Base-by-base conservation (phyloP, 2,797 vertebrate genomes). In the Leucoraja ocellata region DNA sequence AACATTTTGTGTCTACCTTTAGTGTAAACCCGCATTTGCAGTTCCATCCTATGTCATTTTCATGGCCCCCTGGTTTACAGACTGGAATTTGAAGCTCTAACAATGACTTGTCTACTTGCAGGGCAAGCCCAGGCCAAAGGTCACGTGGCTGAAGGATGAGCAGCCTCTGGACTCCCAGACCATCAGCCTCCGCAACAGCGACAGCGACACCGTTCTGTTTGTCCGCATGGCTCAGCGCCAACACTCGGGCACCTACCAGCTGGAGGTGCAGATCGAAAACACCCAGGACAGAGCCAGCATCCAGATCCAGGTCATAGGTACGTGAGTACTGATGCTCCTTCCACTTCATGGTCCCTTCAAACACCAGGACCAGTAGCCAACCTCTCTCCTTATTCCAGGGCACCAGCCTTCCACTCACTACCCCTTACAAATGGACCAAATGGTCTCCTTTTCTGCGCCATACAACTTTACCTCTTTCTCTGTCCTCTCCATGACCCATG, bases 81-180 rank as follows among this genome's bases (percentile, higher is more conserved):
- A 46, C 46, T 92, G 91, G 8, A 14, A 25, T 58, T 14, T 65
- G 61, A 32, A 7, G 28, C 36, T 25, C 46, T 32, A 16, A 63
- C 18, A 77, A 0, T 36, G 23, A 28, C 32, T 8, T 8, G 1
- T 80, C 2, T 28, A n/a, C 16, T 39, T 81, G 54, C 94, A 99
- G 99, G 99, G 99, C 71, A 99, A 99, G 94, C 99, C 99, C 94
- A 97, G 98, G 94, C 99, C 99, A 80, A 97, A 97, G 94, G 96
- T 99, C 10, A 97, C 95, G 39, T 99, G 99, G 99, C 97, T 95
- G 93, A 99, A 98, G 96, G 96, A 98, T 0, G 97, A 97, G 8
- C 97, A 98, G 94, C 95, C 95, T 0, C 95, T 99, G 68, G 96
- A 96, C 0, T 94, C 96, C 0, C 96, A 96, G 61, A 96, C 97